These are phyloP conservation scores for Malurus melanocephalus DNA, from an alignment of 2,113 vertebrate species.

Conservation along the genomic window DNA sequence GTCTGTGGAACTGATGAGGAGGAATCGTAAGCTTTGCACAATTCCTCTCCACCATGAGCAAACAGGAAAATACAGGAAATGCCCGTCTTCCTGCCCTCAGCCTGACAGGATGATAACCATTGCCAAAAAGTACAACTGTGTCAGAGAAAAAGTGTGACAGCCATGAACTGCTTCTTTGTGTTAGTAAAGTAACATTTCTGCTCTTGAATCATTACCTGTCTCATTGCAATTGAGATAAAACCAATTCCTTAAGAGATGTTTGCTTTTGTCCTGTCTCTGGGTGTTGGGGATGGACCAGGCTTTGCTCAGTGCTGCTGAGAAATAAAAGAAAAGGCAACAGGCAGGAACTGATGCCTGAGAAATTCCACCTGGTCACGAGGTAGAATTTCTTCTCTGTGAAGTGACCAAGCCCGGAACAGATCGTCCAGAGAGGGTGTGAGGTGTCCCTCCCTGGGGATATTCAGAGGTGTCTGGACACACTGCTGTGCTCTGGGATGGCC, in stretches of 20 bases:
- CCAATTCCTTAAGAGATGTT: neutral
- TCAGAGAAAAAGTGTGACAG: neutral
- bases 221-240: neutral
- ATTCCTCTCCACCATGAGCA: neutral
- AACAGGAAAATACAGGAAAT: neutral
- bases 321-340: neutral
- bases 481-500: neutral
- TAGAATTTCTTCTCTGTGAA: neutral
- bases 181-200: neutral
- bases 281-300: neutral
- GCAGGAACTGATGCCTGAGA: neutral
- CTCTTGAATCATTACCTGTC: neutral
- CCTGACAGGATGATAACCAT: neutral
- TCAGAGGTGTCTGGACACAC: no score
- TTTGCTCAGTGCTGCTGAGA: neutral
- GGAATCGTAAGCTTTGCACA: neutral
- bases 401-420: neutral
- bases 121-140: neutral
- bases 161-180: neutral
- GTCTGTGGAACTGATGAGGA: neutral
- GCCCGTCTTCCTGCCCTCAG: rapidly evolving
- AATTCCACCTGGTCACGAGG: neutral
- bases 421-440: neutral
- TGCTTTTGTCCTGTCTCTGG: neutral
- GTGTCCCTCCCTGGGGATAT: neutral